Percentiles rank a stretch among this genome's conserved stretches.
These are phyloP conservation scores for Conomelus anceps DNA, from an alignment of 2,888 invertebrate genomes.

Conservation along the genomic window DNA sequence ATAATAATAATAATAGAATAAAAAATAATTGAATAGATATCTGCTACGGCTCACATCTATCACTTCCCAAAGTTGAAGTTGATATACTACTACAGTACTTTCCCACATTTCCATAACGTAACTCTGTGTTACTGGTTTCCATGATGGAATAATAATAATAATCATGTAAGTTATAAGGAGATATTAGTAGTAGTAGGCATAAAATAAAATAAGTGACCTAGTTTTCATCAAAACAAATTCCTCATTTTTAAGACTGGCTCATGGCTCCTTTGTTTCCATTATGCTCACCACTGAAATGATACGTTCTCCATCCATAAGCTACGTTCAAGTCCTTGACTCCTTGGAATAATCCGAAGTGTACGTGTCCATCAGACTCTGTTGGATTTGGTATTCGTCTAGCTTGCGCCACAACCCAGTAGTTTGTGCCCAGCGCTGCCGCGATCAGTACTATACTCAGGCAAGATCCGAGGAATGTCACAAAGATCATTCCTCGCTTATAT, in stretches of 20 bases:
- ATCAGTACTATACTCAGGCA: conserved; percentile 69
- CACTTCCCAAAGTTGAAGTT: too few species aligned
- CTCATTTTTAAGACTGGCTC: background rate
- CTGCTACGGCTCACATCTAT: too few species aligned
- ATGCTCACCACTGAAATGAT: conserved; percentile 67
- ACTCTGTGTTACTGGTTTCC: too few species aligned
- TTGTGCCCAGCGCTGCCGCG: conserved; percentile 74
- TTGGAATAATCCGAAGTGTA: conserved; percentile 80
- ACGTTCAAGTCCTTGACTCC: conserved; percentile 76
- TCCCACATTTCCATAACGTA: too few species aligned
- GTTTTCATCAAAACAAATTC: too few species aligned
- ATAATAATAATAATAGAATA: too few species aligned
- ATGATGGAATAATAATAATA: too few species aligned
- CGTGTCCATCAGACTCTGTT: conserved; percentile 59
- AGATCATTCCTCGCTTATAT: conserved; percentile 70
- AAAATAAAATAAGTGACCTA: too few species aligned
- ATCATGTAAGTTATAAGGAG: too few species aligned
- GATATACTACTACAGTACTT: too few species aligned
- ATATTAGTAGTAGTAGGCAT: too few species aligned
- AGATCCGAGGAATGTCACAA: conserved; percentile 73
- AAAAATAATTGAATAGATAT: too few species aligned
- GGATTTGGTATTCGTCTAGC: conserved; percentile 58
- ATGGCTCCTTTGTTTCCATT: background rate
- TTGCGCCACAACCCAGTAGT: conserved; percentile 70
- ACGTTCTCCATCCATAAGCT: conserved; percentile 71